A percentile compares a stretch with the other conserved stretches of the same genome.
Conservation (phyloP, 2,797 vertebrate genomes). For the Scolopax rusticola region DNA sequence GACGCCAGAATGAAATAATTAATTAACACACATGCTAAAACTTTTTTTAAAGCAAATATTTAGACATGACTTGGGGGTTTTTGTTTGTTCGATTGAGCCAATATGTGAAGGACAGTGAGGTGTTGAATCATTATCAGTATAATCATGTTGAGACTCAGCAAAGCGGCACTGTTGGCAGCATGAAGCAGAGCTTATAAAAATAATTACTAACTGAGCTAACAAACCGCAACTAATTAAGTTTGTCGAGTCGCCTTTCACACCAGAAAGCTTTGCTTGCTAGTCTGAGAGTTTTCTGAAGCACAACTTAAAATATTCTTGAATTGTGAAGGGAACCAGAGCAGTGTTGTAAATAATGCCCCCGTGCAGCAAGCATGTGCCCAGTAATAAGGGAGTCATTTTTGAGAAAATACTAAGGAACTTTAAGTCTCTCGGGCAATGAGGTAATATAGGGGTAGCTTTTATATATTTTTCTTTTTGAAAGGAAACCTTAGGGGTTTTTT, state of each 20-base stretch:
- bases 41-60: not conserved
- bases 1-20: not conserved
- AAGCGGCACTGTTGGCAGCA: not conserved
- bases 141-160: not conserved
- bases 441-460: not conserved
- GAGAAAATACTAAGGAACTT: not conserved
- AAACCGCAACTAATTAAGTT: not conserved
- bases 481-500: not conserved
- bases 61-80: not conserved
- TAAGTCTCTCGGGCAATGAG: not conserved
- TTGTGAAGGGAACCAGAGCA: not conserved
- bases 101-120: not conserved
- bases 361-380: not conserved
- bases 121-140: not conserved
- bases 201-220: not conserved
- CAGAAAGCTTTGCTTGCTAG: not conserved
- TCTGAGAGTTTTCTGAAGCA: not conserved
- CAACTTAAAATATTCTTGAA: not conserved
- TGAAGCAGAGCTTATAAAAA: not conserved
- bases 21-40: not conserved
- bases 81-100: not conserved
- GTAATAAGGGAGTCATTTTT: not conserved
- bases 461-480: not conserved
- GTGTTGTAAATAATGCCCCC: not conserved
- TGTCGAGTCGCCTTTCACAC: slow-evolving; percentile 8